Conservation (phyloP, 2,797 vertebrate genomes). For the Pseudochirops corinnae region DNA sequence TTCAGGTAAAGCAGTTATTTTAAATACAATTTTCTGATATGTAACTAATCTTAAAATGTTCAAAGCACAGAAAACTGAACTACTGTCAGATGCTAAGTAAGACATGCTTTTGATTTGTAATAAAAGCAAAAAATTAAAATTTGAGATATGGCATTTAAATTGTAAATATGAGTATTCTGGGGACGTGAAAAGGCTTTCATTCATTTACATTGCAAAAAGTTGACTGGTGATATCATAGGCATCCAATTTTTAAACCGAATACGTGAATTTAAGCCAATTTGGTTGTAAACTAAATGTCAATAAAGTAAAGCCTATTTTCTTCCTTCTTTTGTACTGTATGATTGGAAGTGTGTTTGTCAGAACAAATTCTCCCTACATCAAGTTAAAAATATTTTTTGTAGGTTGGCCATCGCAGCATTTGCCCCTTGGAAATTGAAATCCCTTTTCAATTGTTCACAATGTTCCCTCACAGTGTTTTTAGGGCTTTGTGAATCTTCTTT, state of each 20-base stretch:
- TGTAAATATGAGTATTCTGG: not conserved
- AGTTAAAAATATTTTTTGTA: not conserved
- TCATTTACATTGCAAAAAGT: not conserved
- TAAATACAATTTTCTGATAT: not conserved
- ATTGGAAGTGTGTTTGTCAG: not conserved
- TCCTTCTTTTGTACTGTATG: not conserved
- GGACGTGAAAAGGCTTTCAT: not conserved
- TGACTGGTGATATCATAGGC: not conserved
- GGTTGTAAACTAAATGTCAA: not conserved
- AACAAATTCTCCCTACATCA: not conserved
- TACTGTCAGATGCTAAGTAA: not conserved
- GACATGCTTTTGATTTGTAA: not conserved
- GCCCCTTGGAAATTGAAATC: not conserved
- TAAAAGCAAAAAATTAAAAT: not conserved
- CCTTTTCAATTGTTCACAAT: not conserved
- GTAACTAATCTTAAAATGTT: slow-evolving; percentile 4
- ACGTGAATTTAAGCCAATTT: not conserved
- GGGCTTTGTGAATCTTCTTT: not conserved
- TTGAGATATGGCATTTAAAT: not conserved
- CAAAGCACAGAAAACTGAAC: not conserved
- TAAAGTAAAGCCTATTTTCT: not conserved
- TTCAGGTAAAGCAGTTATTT: not conserved
- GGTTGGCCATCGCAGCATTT: not conserved
- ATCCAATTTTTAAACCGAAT: not conserved
- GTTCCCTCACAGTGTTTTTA: not conserved